Percentiles rank a stretch among this genome's conserved stretches.
Evolutionary conservation across 2,113 vertebrate genomes (phyloP).

Genomic region (Orycteropus afer): DNA sequence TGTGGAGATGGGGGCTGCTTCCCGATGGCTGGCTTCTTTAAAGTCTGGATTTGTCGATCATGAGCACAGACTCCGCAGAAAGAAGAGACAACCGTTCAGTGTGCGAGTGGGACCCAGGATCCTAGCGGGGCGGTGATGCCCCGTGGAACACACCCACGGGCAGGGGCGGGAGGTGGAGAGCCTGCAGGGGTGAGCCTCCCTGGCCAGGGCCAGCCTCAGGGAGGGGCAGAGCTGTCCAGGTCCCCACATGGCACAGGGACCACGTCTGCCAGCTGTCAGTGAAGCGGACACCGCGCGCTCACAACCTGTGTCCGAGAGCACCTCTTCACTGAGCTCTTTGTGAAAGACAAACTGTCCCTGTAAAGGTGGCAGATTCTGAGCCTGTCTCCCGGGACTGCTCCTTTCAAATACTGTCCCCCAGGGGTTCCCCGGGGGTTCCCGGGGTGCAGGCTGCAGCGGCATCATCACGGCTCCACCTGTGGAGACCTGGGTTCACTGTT

Average conservation of each 20-base stretch:
- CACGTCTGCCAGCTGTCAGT: no score
- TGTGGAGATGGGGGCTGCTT: no score
- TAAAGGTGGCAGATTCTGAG: no score
- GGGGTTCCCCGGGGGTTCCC: no score
- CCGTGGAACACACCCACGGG: neutral
- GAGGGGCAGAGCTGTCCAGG: fast-evolving
- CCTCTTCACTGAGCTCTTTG: no score
- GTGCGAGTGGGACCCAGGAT: neutral
- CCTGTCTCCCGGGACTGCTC: neutral
- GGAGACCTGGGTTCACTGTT: neutral
- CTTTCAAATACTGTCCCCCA: fast-evolving
- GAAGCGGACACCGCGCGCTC: fast-evolving
- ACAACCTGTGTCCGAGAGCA: neutral
- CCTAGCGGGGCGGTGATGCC: no score
- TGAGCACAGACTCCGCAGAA: no score
- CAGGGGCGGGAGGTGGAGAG: neutral
- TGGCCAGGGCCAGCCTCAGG: fast-evolving
- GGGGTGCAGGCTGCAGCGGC: neutral
- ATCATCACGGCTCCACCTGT: neutral
- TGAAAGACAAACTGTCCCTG: neutral
- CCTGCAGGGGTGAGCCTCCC: neutral
- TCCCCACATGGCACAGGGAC: fast-evolving
- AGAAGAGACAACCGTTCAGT: no score
- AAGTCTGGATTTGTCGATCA: no score
- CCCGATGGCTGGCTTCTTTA: no score